Base-by-base conservation (phyloP, 2,113 vertebrate species). In the Odontophorus gujanensis region DNA sequence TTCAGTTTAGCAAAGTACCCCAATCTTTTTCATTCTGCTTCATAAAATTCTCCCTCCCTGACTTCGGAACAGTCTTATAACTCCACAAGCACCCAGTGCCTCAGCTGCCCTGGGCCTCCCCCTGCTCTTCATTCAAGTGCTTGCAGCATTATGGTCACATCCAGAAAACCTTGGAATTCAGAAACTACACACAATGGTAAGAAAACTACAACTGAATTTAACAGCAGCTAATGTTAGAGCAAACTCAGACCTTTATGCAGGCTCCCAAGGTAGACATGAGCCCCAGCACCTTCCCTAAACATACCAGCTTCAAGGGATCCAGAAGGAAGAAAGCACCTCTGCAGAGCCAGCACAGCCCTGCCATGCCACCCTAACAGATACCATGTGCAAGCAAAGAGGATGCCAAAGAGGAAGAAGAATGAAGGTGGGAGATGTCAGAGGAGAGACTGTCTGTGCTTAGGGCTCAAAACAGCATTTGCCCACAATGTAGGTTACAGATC, bases 61-160 rank as follows among this genome's bases (percentile, higher is more conserved):
- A 59, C 68, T 75, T 61, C 15, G 2, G 2, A 82, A 50, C 7
- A 47, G 2, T 34, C 11, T 8, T 13, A 3, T 63, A 25, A 57
- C 63, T 89, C 73, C 75, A 25, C 81, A 47, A 30, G 40, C 12
- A 22, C 6, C 28, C 0, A 1, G 32, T 59, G 21, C 58, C 59
- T 26, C 36, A 62, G 36, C 24, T 62, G 59, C 24, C 38, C 36
- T 26, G 61, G 61, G 48, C 26, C 26, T 79, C 20, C 68, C 34
- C 38, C 74, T 67, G 57, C 22, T 74, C 68, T 81, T 72, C 14
- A 42, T 8, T 30, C 50, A 45, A 20, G 32, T 67, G 8, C 38
- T n/a, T 42, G 42, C 42, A 59, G 36, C 45, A 77, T 28, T 68
- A 21, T 0, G 0, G 53, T n/a, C 7, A 4, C 6, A 2, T 22